Conservation (phyloP, 2,113 vertebrate genomes). For the Geothlypis trichas region DNA sequence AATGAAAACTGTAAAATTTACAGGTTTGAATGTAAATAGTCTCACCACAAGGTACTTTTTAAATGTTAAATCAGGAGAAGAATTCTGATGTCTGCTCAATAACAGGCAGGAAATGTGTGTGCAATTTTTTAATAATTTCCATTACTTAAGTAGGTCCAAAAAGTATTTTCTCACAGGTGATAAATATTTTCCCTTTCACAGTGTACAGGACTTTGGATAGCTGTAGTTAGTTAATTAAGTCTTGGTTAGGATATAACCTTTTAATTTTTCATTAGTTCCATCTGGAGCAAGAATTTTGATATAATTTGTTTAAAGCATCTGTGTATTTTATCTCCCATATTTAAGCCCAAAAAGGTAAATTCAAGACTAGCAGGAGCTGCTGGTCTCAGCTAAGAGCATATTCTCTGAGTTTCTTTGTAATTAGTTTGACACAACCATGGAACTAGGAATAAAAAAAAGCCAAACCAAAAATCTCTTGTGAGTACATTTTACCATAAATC, state of each 20-base stretch:
- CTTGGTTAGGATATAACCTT: background rate
- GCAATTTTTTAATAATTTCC: background rate
- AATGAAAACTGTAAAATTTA: background rate
- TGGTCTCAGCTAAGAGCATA: background rate
- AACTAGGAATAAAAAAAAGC: background rate
- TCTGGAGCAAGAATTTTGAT: background rate
- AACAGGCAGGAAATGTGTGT: background rate
- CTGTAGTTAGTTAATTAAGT: background rate
- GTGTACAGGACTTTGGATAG: background rate
- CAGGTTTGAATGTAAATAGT: background rate
- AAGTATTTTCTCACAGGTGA: background rate
- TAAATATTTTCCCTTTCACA: background rate
- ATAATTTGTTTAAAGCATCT: background rate
- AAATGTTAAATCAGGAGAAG: background rate
- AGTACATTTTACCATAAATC: background rate
- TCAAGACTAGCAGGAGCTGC: background rate
- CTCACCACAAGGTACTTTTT: background rate
- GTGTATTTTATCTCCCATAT: background rate
- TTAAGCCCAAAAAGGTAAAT: background rate
- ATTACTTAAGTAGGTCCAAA: background rate
- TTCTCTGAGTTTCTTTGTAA: background rate
- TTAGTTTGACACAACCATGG: background rate
- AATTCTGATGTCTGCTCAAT: background rate
- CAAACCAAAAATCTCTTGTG: background rate
- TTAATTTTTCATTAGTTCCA: background rate